Evolutionary conservation across 1,140 invertebrate species (phyloP).

Genomic region (Varroa destructor): DNA sequence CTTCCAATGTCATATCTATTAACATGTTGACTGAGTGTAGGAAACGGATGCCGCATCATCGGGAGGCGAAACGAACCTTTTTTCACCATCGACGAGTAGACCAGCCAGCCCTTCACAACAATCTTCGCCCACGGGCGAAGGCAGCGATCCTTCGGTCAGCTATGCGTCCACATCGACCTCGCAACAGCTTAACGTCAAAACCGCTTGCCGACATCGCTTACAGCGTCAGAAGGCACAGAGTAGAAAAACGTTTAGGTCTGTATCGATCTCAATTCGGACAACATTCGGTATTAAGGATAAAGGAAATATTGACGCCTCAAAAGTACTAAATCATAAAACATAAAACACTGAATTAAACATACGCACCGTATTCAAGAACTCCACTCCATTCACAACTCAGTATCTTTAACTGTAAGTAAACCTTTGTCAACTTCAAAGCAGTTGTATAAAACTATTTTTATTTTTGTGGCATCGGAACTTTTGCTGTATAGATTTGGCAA

Average conservation of each 20-base stretch:
- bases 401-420: too few species aligned
- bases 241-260: constrained; percentile 70
- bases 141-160: constrained; percentile 32
- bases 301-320: too few species aligned
- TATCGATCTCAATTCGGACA: neutral
- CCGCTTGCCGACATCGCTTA: constrained; percentile 54
- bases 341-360: too few species aligned
- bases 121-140: constrained; percentile 23
- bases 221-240: constrained; percentile 84
- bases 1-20: too few species aligned
- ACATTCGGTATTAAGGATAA: neutral
- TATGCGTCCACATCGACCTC: constrained; percentile 32
- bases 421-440: too few species aligned
- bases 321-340: too few species aligned
- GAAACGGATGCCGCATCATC: constrained; percentile 23
- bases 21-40: neutral
- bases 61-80: constrained; percentile 15
- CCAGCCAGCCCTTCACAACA: constrained; percentile 1
- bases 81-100: neutral
- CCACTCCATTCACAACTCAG: too few species aligned
- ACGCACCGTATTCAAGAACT: too few species aligned
- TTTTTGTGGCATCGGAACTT: neutral
- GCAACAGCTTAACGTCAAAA: constrained; percentile 32
- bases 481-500: constrained; percentile 37
- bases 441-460: too few species aligned